Conservation (phyloP, 2,113 vertebrate genomes). For the Rhodinocichla rosea region DNA sequence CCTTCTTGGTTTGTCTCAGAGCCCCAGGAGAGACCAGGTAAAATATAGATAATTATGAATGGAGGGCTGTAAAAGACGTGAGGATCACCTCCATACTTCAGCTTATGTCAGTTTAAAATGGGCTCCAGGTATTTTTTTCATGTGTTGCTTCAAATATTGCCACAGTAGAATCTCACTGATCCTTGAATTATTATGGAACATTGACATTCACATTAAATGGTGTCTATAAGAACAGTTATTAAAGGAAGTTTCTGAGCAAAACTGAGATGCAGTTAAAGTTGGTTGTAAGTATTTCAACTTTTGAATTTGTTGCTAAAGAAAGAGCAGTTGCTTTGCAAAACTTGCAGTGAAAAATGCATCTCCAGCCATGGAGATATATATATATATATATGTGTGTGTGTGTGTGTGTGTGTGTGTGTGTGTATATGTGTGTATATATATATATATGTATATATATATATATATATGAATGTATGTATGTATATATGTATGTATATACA, state of each 20-base stretch:
- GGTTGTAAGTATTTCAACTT: background rate
- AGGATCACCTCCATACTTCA: background rate
- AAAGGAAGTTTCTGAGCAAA: background rate
- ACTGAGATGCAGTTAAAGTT: background rate
- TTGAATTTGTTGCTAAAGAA: background rate
- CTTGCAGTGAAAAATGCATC: background rate
- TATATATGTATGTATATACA: accelerated
- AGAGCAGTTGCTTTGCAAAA: background rate
- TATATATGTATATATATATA: no score
- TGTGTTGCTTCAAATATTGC: background rate
- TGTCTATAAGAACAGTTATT: background rate
- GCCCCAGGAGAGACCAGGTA: background rate
- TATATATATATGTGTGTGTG: no score
- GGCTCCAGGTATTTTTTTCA: background rate
- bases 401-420: no score
- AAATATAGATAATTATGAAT: background rate
- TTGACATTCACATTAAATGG: background rate
- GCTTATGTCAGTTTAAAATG: background rate
- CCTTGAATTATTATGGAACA: background rate
- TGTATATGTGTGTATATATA: no score
- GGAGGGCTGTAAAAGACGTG: background rate
- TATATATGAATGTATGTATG: no score
- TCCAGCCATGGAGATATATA: background rate
- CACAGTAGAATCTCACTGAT: background rate
- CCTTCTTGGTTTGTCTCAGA: background rate